Conservation (phyloP, 2,888 invertebrate species). For the Spisula subtruncata region DNA sequence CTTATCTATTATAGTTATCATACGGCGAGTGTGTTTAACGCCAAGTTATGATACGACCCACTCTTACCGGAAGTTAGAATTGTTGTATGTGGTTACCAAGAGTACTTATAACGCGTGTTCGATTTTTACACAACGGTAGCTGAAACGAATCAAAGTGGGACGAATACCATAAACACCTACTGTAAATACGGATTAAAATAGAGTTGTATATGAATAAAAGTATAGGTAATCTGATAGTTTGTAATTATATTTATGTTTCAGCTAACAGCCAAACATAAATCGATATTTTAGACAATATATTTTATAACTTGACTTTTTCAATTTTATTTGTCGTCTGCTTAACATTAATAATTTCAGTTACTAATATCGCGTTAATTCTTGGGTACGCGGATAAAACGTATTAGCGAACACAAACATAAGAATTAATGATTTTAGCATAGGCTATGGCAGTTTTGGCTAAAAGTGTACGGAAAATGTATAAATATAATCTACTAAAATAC, state of each 20-base stretch:
- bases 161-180: background rate
- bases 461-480: too few relatives aligned
- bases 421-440: too few relatives aligned
- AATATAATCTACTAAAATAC: too few relatives aligned
- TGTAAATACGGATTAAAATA: background rate
- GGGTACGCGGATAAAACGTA: too few relatives aligned
- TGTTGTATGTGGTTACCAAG: slow-evolving; percentile 72
- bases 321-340: background rate
- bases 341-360: too few relatives aligned
- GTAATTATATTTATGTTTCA: background rate
- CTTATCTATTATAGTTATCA: background rate
- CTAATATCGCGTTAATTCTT: too few relatives aligned
- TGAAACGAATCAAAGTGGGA: slow-evolving; percentile 48
- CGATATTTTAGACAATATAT: background rate
- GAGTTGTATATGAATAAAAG: background rate
- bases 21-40: background rate
- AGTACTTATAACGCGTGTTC: slow-evolving; percentile 50
- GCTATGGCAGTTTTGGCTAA: too few relatives aligned
- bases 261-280: too few relatives aligned
- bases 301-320: background rate
- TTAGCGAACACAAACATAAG: too few relatives aligned
- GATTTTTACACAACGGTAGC: slow-evolving; percentile 17
- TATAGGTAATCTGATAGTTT: background rate
- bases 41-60: background rate
- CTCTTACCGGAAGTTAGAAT: slow-evolving; percentile 65